Evolutionary conservation across 30 jellyfish, hydroid and myxozoan species (phyloP).

Genomic region (Pelagia noctiluca): DNA sequence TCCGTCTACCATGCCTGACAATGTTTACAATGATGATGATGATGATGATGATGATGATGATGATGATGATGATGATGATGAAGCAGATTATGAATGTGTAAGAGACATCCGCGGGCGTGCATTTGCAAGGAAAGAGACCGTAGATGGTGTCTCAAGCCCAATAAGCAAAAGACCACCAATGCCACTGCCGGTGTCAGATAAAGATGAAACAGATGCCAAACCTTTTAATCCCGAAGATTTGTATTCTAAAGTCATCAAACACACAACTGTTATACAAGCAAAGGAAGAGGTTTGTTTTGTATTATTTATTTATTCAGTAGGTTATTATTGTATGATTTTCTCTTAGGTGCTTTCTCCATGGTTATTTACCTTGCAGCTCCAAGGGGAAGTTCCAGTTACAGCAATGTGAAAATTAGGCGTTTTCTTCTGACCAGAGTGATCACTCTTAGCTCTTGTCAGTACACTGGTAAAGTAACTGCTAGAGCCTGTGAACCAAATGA

Average conservation of each 20-base stretch:
- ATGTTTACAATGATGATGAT: constrained; percentile 1
- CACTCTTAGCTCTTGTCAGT: too few relatives aligned
- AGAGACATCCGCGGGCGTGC: constrained; percentile 8
- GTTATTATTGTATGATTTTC: too few relatives aligned
- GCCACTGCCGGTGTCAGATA: constrained; percentile 80
- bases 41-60: not conserved
- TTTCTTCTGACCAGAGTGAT: too few relatives aligned
- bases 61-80: constrained; percentile 33
- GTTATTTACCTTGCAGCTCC: too few relatives aligned
- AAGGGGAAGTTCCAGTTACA: not conserved
- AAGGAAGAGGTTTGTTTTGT: constrained; percentile 60
- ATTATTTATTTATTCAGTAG: too few relatives aligned
- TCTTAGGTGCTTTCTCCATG: too few relatives aligned
- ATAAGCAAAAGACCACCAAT: constrained; percentile 52
- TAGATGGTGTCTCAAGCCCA: not conserved
- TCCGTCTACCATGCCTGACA: constrained; percentile 50
- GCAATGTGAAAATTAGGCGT: not conserved
- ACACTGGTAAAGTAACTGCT: too few relatives aligned
- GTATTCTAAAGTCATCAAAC: constrained; percentile 50
- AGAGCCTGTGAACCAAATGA: too few relatives aligned
- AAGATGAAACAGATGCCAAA: constrained; percentile 2
- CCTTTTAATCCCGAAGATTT: constrained; percentile 14
- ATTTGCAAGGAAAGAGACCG: not conserved
- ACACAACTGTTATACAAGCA: not conserved
- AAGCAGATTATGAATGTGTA: constrained; percentile 54